Evolutionary conservation across 2,113 vertebrate species (phyloP), one percentile per base, ranked within the genome.

Genomic region (Nerophis lumbriciformis): DNA sequence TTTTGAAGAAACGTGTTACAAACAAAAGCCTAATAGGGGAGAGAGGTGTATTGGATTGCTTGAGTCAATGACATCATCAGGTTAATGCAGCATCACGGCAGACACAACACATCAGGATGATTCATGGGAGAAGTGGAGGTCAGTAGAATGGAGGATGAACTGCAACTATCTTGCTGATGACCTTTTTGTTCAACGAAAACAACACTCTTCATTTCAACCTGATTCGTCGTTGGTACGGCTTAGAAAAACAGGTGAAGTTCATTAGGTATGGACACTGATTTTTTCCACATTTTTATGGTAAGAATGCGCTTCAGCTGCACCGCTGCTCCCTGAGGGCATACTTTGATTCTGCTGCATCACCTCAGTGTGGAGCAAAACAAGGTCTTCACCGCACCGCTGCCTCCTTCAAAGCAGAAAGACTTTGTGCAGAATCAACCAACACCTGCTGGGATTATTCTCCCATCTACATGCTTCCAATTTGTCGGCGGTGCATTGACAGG

Each of bases 81-180:
- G 66, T 76, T 81, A 78, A 81, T 82, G 76, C 76, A n/a, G 79
- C 82, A 37, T 78, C 68, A 28, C 49, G 36, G 14, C 8, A 53
- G 57, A 71, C 69, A 49, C 49, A 52, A 39, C 44, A 48, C 58
- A 48, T 59, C 71, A 19, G 42, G 36, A 61, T 72, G 76, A 73
- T 63, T 72, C 69, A 74, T 62, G 70, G 64, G 60, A 68, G 49
- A 76, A 50, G 44, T 35, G 47, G 12, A 5, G 59, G 42, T 68
- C 74, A 69, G 45, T 63, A 61, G 42, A 50, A 39, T 52, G 59
- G 51, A 63, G 55, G 37, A 21, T 49, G 45, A 35, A 48, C 7
- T 6, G 12, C 47, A n/a, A 14, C 28, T 4, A 16, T 21, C 8
- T 45, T 58, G 39, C 14, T 58, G 39, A 58, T 19, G 16, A 10